Evolutionary conservation across 1,140 invertebrate species (phyloP).

Genomic region (Papilio machaon): DNA sequence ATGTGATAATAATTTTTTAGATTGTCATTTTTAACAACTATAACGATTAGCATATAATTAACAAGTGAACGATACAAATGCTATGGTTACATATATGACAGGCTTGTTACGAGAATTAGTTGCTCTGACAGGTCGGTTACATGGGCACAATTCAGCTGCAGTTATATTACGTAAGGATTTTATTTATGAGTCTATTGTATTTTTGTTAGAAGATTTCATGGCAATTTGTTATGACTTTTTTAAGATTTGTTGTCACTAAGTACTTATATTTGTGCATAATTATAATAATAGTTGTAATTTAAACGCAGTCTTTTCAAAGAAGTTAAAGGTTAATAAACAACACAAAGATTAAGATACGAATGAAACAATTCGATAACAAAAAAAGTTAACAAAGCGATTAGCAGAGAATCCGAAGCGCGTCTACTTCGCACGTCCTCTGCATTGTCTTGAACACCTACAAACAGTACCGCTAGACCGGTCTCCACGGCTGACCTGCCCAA

Average conservation of each 20-base stretch:
- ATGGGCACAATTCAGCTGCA: neutral
- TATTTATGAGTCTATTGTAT: neutral
- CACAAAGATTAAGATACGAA: neutral
- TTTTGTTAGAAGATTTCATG: neutral
- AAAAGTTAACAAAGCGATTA: neutral
- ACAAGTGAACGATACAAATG: neutral
- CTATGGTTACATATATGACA: slow-evolving; percentile 1
- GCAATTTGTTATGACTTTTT: too few relatives aligned
- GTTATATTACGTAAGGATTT: neutral
- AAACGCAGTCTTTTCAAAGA: too few relatives aligned
- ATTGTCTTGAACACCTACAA: slow-evolving; percentile 8
- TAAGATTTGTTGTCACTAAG: too few relatives aligned
- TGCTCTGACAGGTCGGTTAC: slow-evolving; percentile 13
- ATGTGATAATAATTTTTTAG: too few relatives aligned
- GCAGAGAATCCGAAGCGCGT: neutral
- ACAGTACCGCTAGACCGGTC: slow-evolving; percentile 17
- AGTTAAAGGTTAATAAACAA: neutral
- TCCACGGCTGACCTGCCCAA: neutral
- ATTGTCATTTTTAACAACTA: neutral
- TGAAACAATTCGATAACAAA: neutral
- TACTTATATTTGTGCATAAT: too few relatives aligned
- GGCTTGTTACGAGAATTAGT: slow-evolving; percentile 20
- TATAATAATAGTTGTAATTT: too few relatives aligned
- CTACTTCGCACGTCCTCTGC: neutral
- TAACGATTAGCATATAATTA: slow-evolving; percentile 22